Percentiles rank a stretch among this genome's conserved stretches.
Evolutionary conservation across 35 echinoderm and acorn worm genomes (phyloP).

Genomic region (Lytechinus variegatus): DNA sequence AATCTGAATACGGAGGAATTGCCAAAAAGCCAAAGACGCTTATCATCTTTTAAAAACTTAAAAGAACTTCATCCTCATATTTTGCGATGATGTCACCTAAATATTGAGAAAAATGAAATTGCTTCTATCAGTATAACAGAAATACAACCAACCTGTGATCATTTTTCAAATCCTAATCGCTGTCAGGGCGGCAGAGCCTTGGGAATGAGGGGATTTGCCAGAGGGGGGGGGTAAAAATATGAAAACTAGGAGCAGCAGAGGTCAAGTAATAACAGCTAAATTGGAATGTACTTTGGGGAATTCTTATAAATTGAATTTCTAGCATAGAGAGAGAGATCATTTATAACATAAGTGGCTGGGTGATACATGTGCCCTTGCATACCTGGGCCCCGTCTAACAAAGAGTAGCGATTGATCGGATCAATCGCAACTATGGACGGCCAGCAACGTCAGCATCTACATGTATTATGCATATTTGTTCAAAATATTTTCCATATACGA

Average conservation of each 20-base stretch:
- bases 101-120: neutral
- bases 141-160: neutral
- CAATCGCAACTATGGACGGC: no score
- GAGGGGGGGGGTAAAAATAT: neutral
- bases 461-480: no score
- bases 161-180: neutral
- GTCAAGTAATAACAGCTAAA: conserved; percentile 26
- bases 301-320: conserved; percentile 47
- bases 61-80: neutral
- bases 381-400: neutral
- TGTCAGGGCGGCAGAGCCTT: neutral
- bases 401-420: no score
- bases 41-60: neutral
- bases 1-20: no score
- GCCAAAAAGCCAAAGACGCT: no score
- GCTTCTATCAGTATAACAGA: neutral
- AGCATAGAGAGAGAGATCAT: conserved; percentile 34
- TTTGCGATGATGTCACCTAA: neutral
- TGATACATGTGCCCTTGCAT: neutral
- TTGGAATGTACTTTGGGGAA: conserved; percentile 53
- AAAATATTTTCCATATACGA: no score
- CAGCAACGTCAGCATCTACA: no score
- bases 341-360: conserved; percentile 47
- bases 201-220: neutral
- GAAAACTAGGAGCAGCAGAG: neutral